Conservation (phyloP, 2,113 vertebrate species). For the Lathamus discolor region DNA sequence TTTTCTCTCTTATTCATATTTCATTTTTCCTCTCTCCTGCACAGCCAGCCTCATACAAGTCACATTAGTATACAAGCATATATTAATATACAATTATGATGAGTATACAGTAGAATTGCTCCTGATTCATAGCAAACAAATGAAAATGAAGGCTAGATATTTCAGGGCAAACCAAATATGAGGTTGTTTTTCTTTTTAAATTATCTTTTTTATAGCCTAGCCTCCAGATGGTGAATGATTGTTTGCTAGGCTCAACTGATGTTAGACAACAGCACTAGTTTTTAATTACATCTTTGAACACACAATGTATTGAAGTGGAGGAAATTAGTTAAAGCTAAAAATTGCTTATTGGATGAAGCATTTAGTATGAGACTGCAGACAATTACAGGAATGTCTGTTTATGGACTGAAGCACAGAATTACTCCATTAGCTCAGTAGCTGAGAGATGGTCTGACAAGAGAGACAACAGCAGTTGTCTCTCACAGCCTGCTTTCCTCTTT, state of each 20-base stretch:
- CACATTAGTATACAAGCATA: background rate
- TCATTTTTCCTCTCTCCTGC: background rate
- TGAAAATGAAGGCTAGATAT: background rate
- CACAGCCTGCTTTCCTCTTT: background rate
- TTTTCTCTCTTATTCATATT: background rate
- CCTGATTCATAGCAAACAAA: background rate
- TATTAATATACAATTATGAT: background rate
- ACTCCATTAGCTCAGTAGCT: background rate
- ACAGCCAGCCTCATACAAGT: background rate
- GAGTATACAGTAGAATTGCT: background rate
- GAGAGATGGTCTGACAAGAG: background rate
- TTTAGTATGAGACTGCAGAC: slow-evolving; percentile 14
- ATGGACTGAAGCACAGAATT: background rate
- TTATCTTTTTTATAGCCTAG: background rate
- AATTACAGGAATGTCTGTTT: slow-evolving; percentile 31
- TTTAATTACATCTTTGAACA: slow-evolving; percentile 44
- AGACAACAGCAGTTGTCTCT: background rate
- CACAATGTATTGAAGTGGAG: slow-evolving; percentile 2
- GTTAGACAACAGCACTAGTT: background rate
- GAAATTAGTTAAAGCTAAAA: slow-evolving; percentile 49
- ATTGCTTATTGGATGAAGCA: slow-evolving; percentile 24
- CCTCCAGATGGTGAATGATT: background rate
- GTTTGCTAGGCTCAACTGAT: background rate
- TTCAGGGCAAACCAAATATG: background rate
- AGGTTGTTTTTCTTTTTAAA: background rate